Evolutionary conservation across 2,888 invertebrate genomes (phyloP).

Genomic region (Mesorhabditis spiculigera): DNA sequence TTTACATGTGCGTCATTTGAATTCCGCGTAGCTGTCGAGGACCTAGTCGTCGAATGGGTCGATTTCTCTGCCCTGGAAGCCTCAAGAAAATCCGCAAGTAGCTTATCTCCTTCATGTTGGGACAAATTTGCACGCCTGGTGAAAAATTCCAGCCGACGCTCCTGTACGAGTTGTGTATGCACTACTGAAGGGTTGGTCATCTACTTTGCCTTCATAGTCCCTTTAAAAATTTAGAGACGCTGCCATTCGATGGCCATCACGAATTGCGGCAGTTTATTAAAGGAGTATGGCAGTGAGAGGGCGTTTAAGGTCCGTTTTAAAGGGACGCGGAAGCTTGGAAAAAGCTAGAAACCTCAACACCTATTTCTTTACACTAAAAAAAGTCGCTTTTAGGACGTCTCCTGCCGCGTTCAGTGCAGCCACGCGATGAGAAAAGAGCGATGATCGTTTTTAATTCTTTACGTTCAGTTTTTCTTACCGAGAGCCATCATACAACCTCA

Average conservation of each 20-base stretch:
- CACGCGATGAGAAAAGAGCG: neutral
- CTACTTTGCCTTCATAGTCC: neutral
- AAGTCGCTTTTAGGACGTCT: neutral
- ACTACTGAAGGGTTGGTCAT: neutral
- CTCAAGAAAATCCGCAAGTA: neutral
- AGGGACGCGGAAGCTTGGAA: neutral
- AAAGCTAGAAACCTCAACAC: neutral
- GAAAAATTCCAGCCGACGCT: conserved; percentile 4
- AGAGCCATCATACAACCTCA: too few relatives aligned
- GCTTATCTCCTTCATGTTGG: neutral
- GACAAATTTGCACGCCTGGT: neutral
- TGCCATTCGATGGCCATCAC: neutral
- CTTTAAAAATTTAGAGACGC: neutral
- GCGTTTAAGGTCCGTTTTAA: neutral
- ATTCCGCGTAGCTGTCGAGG: too few relatives aligned
- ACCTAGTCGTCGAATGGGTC: too few relatives aligned
- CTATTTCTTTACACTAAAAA: neutral
- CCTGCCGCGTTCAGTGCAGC: conserved; percentile 6
- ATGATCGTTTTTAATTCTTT: too few relatives aligned
- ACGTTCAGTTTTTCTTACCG: too few relatives aligned
- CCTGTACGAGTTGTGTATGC: conserved; percentile 2
- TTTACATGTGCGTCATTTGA: too few relatives aligned
- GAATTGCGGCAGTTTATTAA: neutral
- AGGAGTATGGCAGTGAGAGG: neutral
- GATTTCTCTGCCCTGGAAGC: too few relatives aligned